Conservation (phyloP, 2,797 vertebrate species). For the Halcyon leucocephala region DNA sequence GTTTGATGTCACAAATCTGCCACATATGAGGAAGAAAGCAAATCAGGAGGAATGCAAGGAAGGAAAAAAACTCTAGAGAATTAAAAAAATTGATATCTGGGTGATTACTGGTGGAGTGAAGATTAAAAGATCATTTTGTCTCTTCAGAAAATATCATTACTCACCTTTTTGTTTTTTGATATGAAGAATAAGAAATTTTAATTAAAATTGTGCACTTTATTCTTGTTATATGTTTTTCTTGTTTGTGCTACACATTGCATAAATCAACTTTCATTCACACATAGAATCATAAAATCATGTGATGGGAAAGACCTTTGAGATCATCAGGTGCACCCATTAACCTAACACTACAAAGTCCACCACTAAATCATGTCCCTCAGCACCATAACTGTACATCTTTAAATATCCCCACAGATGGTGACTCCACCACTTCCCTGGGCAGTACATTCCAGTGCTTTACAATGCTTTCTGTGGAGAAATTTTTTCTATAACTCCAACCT, state of each 20-base stretch:
- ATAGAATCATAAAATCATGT: background rate
- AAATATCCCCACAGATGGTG: too few species aligned
- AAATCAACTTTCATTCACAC: background rate
- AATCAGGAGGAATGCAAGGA: background rate
- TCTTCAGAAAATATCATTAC: background rate
- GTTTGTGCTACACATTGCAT: background rate
- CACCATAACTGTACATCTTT: too few species aligned
- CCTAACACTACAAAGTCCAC: too few species aligned
- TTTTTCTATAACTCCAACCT: too few species aligned
- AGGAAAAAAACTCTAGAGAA: background rate
- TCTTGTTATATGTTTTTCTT: background rate
- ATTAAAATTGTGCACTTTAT: background rate
- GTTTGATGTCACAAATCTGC: background rate
- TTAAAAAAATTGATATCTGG: background rate
- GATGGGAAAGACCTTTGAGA: background rate
- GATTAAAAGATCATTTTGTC: background rate
- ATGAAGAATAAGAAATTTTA: background rate
- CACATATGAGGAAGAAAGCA: background rate
- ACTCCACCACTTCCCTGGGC: too few species aligned
- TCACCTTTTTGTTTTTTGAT: background rate
- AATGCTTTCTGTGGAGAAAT: too few species aligned
- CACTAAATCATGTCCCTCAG: too few species aligned
- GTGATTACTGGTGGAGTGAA: background rate
- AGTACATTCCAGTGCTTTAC: too few species aligned
- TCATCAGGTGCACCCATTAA: background rate